Evolutionary conservation across 2,113 vertebrate species (phyloP), one percentile per base, ranked within the genome.

Genomic region (Girardinichthys multiradiatus): DNA sequence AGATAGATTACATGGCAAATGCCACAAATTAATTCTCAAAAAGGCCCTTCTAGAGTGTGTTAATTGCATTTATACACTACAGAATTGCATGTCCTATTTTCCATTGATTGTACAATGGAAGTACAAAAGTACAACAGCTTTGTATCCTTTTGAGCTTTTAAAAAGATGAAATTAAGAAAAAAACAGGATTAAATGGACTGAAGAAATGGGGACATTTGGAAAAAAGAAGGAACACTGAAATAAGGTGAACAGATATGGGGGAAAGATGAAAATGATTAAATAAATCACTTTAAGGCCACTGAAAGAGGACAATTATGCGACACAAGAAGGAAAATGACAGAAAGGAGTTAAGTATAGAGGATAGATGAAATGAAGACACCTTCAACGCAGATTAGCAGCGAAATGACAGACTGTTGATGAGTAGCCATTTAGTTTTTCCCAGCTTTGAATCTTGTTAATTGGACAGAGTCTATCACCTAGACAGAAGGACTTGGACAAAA

Each of bases 381-480:
- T 62, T 71, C 4, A n/a, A 62, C 42, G n/a, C 45, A 73, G 54
- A 77, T 76, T 30, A 68, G 37, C 4, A 0, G 37, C 66, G 33
- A 54, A 29, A 42, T 15, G 24, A 63, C 62, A 57, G 45, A 39
- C 21, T 35, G 31, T 24, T 76, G 48, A 70, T 54, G 64, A 68
- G 64, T 27, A 48, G 64, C 39, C 51, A 57, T 37, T 57, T 61
- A 71, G 66, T 71, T 76, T 67, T 79, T 28, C 59, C 51, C 57
- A 2, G 24, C 35, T 61, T 68, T 76, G 74, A 76, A 78, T 78
- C 69, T 86, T 66, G 72, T 85, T 91, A 90, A 91, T 90, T 88
- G 89, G 89, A 77, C 71, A 35, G 77, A 84, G 90, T 90, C 86
- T 90, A 62, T 85, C 89, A 86, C 87, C 87, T 77, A 75, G 76